phyloP scores from a whole-genome alignment of 1,140 invertebrate species.

The Trichonephila inaurata region DNA sequence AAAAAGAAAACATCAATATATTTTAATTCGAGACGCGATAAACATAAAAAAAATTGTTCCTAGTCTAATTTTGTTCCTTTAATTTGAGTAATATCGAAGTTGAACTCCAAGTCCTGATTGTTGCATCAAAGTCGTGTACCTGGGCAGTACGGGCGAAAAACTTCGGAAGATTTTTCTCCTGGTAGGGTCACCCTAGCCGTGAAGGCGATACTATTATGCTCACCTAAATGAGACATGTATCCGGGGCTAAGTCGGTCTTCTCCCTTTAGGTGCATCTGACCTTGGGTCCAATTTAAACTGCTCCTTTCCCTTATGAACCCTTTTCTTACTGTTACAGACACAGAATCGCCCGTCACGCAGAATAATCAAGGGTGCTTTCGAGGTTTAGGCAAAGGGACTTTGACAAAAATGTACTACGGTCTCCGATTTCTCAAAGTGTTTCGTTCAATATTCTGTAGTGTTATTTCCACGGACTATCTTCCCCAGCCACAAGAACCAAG shows the following conservation, averaged over 20 bases:
- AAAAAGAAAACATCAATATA: too few species aligned
- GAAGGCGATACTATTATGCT: too few species aligned
- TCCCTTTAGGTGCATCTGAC: not conserved
- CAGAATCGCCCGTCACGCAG: constrained; percentile 1
- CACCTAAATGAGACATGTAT: not conserved
- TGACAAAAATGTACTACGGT: constrained; percentile 30
- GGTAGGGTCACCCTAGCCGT: too few species aligned
- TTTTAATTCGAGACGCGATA: too few species aligned
- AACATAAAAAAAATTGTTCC: too few species aligned
- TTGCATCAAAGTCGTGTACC: too few species aligned
- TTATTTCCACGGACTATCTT: not conserved
- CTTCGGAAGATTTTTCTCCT: too few species aligned
- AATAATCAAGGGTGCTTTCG: not conserved
- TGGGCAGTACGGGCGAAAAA: too few species aligned
- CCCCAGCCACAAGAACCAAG: not conserved
- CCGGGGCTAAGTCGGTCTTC: not conserved
- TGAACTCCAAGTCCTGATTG: too few species aligned
- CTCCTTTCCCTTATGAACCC: not conserved
- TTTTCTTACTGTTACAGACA: not conserved
- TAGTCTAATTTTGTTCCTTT: too few species aligned
- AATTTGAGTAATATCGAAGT: too few species aligned
- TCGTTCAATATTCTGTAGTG: not conserved
- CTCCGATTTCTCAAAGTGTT: not conserved
- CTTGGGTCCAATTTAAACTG: not conserved
- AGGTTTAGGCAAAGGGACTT: constrained; percentile 25